These are phyloP conservation scores for Drosophila sturtevanti DNA, from an alignment of 1,140 invertebrate genomes.

Conservation along the genomic window DNA sequence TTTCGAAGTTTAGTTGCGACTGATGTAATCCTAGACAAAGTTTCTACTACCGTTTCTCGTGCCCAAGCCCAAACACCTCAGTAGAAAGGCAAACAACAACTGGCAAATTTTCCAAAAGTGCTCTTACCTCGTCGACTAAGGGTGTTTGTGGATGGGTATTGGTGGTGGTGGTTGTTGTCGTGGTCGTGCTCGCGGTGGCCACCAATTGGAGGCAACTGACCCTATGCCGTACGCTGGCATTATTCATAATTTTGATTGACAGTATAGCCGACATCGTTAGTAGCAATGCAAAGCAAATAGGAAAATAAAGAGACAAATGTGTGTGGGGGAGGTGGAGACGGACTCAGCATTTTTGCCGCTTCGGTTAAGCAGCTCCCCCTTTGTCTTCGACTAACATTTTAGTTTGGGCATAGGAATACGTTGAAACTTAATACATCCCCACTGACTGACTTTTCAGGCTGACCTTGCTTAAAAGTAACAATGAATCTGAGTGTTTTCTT, in stretches of 20 bases:
- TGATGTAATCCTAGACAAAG: conserved; percentile 25
- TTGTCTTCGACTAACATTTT: conserved; percentile 28
- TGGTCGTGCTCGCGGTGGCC: no score
- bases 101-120: conserved; percentile 50
- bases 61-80: conserved; percentile 33
- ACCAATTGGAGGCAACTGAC: conserved; percentile 61
- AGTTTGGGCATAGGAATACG: background rate
- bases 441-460: conserved; percentile 57
- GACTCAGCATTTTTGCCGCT: conserved; percentile 73
- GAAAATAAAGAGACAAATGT: conserved; percentile 40
- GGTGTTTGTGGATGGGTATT: background rate
- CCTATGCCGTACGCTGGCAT: conserved; percentile 36
- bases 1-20: background rate
- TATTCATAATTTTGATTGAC: conserved; percentile 80
- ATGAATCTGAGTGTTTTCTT: conserved; percentile 11
- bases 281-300: conserved; percentile 21
- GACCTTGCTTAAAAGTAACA: conserved; percentile 64
- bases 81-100: conserved; percentile 62
- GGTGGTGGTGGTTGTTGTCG: no score
- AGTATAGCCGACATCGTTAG: conserved; percentile 41
- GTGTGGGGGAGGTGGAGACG: conserved; percentile 4
- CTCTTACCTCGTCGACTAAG: conserved; percentile 40
- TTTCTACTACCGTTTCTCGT: conserved; percentile 12
- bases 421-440: conserved; percentile 58
- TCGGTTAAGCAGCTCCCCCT: conserved; percentile 35